phyloP scores from a whole-genome alignment of 2,888 invertebrate species.

The Camptogramma bilineatum region DNA sequence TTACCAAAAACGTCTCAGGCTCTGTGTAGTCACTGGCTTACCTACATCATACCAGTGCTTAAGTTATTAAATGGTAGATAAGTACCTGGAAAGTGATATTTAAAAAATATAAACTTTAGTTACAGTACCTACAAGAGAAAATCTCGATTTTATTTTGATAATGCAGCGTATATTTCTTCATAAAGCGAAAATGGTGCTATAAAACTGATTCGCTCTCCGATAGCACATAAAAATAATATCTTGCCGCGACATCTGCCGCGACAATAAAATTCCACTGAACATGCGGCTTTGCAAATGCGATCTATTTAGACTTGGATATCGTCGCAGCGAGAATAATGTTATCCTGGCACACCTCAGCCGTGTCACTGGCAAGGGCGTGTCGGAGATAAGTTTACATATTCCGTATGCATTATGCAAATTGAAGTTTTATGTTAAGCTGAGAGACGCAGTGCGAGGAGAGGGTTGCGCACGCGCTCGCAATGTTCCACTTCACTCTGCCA shows the following conservation, averaged over 20 bases:
- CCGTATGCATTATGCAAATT: conserved; percentile 84
- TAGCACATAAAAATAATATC: conserved; percentile 53
- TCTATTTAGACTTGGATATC: conserved; percentile 81
- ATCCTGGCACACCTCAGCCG: conserved; percentile 80
- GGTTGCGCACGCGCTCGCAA: conserved; percentile 53
- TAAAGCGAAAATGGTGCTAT: conserved; percentile 36
- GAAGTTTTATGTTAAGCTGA: conserved; percentile 81
- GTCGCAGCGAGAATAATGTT: conserved; percentile 79
- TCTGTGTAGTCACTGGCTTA: conserved; percentile 54
- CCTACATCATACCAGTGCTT: conserved; percentile 47
- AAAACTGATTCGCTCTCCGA: conserved; percentile 37
- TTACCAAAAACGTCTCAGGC: conserved; percentile 57
- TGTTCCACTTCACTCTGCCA: conserved; percentile 63
- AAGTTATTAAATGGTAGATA: conserved; percentile 36
- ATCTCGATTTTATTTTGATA: conserved; percentile 22
- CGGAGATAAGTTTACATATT: conserved; percentile 83
- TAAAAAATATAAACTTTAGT: conserved; percentile 15
- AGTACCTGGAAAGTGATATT: conserved; percentile 36
- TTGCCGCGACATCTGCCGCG: conserved; percentile 49
- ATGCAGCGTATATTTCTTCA: conserved; percentile 33
- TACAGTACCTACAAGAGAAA: conserved; percentile 12
- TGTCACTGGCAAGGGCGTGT: conserved; percentile 82
- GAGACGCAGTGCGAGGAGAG: conserved; percentile 38
- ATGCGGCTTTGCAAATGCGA: conserved; percentile 73
- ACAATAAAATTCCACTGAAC: conserved; percentile 65